A percentile compares a stretch with the other conserved stretches of the same genome.
Conservation (phyloP, 2,113 vertebrate genomes). For the Platysternon megacephalum region DNA sequence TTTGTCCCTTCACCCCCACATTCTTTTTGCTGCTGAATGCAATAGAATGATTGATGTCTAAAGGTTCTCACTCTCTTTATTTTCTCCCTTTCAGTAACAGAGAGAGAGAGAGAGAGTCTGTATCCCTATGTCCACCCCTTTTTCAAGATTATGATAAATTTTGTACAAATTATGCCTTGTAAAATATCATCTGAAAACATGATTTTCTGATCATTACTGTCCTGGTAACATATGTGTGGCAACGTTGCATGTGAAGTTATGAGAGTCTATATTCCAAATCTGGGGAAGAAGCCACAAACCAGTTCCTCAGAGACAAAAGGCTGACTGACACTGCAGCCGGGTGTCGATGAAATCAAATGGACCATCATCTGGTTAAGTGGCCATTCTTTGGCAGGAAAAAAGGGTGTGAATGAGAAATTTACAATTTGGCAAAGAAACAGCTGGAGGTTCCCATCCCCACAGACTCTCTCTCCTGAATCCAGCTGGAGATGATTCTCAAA, state of each 20-base stretch:
- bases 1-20: background rate
- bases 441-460: background rate
- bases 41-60: background rate
- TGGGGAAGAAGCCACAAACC: background rate
- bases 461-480: background rate
- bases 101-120: no score
- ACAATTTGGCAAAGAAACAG: background rate
- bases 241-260: background rate
- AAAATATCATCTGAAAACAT: background rate
- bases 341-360: background rate
- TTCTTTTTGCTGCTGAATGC: background rate
- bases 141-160: background rate
- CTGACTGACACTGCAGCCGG: background rate
- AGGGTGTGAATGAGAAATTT: background rate
- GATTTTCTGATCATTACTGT: background rate
- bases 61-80: background rate
- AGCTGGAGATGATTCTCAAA: background rate
- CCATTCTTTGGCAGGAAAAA: background rate
- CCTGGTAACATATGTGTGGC: background rate
- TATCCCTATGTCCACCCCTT: background rate
- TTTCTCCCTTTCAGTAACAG: background rate
- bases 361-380: background rate
- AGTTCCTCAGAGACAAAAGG: background rate
- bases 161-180: background rate
- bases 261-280: background rate